phyloP scores from a whole-genome alignment of 2,888 invertebrate genomes.

The Linnaemya vulpina region DNA sequence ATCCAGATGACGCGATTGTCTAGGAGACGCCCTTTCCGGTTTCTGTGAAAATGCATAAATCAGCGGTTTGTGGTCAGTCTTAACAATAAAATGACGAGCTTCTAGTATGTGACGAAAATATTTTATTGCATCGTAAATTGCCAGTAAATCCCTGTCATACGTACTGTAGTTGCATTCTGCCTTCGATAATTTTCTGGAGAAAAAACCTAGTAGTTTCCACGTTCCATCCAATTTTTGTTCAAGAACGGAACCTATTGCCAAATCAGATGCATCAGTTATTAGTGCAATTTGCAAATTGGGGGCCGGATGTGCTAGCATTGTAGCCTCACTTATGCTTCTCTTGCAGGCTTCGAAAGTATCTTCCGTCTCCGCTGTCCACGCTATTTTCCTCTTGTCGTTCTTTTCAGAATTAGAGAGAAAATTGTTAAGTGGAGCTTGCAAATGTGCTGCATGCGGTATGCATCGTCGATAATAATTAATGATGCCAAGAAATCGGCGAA shows the following conservation, averaged over 20 bases:
- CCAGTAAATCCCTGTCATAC: too few relatives aligned
- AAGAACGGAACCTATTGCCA: constrained; percentile 59
- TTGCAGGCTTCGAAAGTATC: too few relatives aligned
- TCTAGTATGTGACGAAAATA: constrained; percentile 13
- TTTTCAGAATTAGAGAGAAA: constrained; percentile 15
- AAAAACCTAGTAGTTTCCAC: constrained; percentile 71
- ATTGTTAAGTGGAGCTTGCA: constrained; percentile 26
- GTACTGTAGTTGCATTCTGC: too few relatives aligned
- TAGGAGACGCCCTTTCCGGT: neutral
- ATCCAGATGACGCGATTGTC: constrained; percentile 78
- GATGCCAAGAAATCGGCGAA: neutral
- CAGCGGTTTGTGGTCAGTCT: constrained; percentile 55
- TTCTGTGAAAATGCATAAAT: constrained; percentile 55
- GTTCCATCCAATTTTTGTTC: constrained; percentile 56
- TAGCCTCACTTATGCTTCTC: too few relatives aligned
- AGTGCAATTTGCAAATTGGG: too few relatives aligned
- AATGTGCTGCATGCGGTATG: neutral
- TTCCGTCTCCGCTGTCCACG: neutral
- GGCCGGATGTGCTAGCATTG: too few relatives aligned
- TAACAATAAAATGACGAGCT: constrained; percentile 29
- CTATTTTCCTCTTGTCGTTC: constrained; percentile 29
- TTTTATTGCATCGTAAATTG: too few relatives aligned
- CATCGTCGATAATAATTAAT: neutral
- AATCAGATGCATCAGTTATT: constrained; percentile 39
- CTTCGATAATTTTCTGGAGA: constrained; percentile 74